Base-by-base conservation (phyloP, 2,888 invertebrate genomes). In the Rhagonycha lutea region DNA sequence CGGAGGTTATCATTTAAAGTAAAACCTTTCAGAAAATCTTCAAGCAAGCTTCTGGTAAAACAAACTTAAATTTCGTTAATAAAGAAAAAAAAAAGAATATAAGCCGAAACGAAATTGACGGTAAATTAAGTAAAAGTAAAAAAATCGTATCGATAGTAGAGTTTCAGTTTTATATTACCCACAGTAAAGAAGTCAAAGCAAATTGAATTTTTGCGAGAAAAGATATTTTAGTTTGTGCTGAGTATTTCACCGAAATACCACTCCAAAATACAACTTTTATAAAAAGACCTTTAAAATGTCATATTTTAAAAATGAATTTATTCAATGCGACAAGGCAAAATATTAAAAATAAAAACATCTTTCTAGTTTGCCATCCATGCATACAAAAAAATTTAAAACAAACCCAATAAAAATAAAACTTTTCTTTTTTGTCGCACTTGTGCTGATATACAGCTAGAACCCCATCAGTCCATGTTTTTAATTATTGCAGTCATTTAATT, bases 1-100 rank as follows among this genome's bases (percentile, higher is more conserved):
- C 70, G 14, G 71, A 14, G 73, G 76, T 70, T 73, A 69, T 73
- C 73, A 76, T 76, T 76, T 76, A 76, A 65, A 65, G 23, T 24
- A 65, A n/a, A 47, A 47, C 7, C 47, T 47, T 47, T 47, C 47
- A 8, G 47, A 47, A 47, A 47, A 47, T 47, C n/a, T 47, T 47
- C 47, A 47, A 12, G 7, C 7, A 47, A 47, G n/a, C 47, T 47
- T n/a, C 47, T 47, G n/a, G 47, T 47, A 47, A 47, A 47, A 47
- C n/a, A 47, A 47, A 47, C 47, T 47, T 47, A 47, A 47, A 47
- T 47, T 47, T 47, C 47, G n/a, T 47, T n/a, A 47, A 47, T 47
- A 47, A 47, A 47, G n/a, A 32, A 47, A 47, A 47, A 47, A 32
- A 47, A 47, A 47, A 47, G 47, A 32, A 12, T 32, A 12, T 32